A percentile compares a stretch with the other conserved stretches of the same genome.
Conservation (phyloP, 2,113 vertebrate species). For the Myiagra hebetior region DNA sequence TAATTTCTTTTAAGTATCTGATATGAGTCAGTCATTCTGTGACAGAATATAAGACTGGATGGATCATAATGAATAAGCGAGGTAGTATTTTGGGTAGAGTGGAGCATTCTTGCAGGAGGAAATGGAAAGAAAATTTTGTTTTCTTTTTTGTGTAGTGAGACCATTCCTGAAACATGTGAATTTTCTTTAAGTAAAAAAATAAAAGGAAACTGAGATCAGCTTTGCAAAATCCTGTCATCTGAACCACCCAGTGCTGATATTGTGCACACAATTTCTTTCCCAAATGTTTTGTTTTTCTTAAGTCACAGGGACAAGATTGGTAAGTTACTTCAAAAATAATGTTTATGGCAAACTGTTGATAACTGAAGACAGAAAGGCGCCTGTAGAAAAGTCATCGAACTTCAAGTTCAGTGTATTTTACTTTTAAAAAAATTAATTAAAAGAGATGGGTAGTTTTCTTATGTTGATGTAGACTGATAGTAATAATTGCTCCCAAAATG, state of each 20-base stretch:
- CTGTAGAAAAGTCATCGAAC: background rate
- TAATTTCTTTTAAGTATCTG: background rate
- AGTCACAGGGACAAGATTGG: background rate
- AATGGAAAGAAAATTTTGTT: background rate
- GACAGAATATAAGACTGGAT: background rate
- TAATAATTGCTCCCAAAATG: background rate
- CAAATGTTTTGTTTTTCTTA: background rate
- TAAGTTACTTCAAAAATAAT: background rate
- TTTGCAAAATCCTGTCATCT: background rate
- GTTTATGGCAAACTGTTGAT: background rate
- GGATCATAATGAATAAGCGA: background rate
- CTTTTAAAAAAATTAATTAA: background rate
- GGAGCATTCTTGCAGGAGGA: background rate
- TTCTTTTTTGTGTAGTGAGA: background rate
- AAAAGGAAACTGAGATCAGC: background rate
- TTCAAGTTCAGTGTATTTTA: background rate
- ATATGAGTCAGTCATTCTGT: background rate
- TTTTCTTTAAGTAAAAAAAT: background rate
- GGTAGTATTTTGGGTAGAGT: background rate
- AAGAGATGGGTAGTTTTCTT: background rate
- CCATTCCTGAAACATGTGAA: background rate
- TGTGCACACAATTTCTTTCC: background rate
- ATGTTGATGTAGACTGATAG: background rate
- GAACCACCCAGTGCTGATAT: accelerated
- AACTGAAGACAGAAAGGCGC: background rate